Evolutionary conservation across 2,888 invertebrate species (phyloP).

Genomic region (Lochmaea crataegi): DNA sequence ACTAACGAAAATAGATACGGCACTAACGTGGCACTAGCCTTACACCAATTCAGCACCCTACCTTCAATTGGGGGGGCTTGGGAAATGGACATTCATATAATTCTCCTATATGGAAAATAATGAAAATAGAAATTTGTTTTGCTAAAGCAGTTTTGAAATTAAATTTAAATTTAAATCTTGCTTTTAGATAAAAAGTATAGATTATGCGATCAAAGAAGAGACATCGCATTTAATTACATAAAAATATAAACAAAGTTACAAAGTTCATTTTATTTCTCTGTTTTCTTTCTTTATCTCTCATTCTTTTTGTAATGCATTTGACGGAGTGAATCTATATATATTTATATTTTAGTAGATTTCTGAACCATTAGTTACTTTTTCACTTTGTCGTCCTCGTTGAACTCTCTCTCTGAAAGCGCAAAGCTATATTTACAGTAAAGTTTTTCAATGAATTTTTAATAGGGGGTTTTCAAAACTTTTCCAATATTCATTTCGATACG

Average conservation of each 20-base stretch:
- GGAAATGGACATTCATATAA: too few species aligned
- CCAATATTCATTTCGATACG: constrained; percentile 42
- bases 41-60: too few species aligned
- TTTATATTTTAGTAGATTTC: constrained; percentile 34
- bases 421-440: constrained; percentile 30
- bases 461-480: constrained; percentile 38
- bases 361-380: constrained; percentile 36
- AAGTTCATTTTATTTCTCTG: background rate
- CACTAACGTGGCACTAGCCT: too few species aligned
- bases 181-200: too few species aligned
- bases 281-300: constrained; percentile 1
- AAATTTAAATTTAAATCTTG: too few species aligned
- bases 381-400: constrained; percentile 13
- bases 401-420: constrained; percentile 8
- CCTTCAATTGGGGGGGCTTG: too few species aligned
- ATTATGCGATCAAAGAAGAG: too few species aligned
- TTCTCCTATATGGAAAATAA: too few species aligned
- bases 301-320: constrained; percentile 31
- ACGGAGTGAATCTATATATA: constrained; percentile 10
- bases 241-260: background rate
- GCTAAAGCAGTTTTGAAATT: too few species aligned
- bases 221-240: too few species aligned
- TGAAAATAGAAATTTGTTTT: too few species aligned
- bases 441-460: constrained; percentile 42
- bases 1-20: too few species aligned